These are phyloP conservation scores for Panagrolaimus sp. DNA, from an alignment of 1,140 invertebrate species.

Conservation along the genomic window DNA sequence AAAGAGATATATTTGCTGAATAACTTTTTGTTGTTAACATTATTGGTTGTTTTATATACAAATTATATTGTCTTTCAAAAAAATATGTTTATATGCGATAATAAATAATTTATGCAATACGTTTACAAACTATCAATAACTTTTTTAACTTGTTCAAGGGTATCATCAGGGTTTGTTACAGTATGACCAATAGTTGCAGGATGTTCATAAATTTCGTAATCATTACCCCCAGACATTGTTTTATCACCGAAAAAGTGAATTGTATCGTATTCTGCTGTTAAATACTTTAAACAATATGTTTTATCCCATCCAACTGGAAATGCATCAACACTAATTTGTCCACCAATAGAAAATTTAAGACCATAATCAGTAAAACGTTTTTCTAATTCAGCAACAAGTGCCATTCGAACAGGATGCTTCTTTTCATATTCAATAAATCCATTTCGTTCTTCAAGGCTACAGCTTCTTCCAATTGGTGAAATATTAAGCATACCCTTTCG, in stretches of 20 bases:
- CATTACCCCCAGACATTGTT: constrained; percentile 81
- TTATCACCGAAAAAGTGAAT: constrained; percentile 99
- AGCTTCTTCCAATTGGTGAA: constrained; percentile 86
- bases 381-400: constrained; percentile 76
- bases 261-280: constrained; percentile 70
- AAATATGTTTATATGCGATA: too few relatives aligned
- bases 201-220: constrained; percentile 87
- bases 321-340: constrained; percentile 95
- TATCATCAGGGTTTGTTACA: constrained; percentile 78
- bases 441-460: constrained; percentile 72
- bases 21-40: too few relatives aligned
- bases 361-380: constrained; percentile 70
- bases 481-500: constrained; percentile 81
- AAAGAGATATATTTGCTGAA: too few relatives aligned
- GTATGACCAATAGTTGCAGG: constrained; percentile 76
- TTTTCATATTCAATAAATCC: constrained; percentile 80
- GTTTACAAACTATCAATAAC: not conserved
- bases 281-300: constrained; percentile 81
- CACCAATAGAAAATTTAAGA: constrained; percentile 65
- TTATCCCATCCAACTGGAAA: constrained; percentile 97
- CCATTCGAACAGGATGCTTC: constrained; percentile 73
- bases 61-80: too few relatives aligned
- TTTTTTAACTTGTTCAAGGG: constrained; percentile 56
- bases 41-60: too few relatives aligned
- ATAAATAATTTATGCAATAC: not conserved